These are phyloP conservation scores for Otus sunia DNA, from an alignment of 2,113 vertebrate genomes.

Conservation along the genomic window DNA sequence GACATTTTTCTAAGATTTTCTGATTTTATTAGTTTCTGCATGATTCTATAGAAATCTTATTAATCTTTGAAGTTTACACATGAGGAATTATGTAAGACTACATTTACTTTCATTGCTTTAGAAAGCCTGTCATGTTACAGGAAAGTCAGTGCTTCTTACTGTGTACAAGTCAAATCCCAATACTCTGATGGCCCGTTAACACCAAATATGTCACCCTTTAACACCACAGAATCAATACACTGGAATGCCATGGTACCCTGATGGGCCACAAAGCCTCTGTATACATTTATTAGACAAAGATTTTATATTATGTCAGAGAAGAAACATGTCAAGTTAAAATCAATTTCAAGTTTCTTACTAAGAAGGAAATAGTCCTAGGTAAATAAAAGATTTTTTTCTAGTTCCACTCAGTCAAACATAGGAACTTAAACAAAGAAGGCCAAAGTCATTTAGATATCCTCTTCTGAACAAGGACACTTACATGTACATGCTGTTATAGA, in stretches of 20 bases:
- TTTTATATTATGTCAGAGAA: constrained; percentile 60
- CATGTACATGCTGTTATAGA: neutral
- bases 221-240: constrained; percentile 73
- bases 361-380: constrained; percentile 38
- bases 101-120: constrained; percentile 6
- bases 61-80: neutral
- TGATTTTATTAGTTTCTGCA: neutral
- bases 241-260: constrained; percentile 76
- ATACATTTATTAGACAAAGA: constrained; percentile 74
- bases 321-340: constrained; percentile 56
- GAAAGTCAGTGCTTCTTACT: constrained; percentile 49
- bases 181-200: constrained; percentile 65
- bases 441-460: constrained; percentile 6
- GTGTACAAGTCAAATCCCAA: constrained; percentile 58
- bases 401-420: constrained; percentile 45
- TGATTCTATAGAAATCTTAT: neutral
- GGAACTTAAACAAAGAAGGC: constrained; percentile 1
- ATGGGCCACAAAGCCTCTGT: constrained; percentile 73
- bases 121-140: constrained; percentile 50
- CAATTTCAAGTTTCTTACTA: constrained; percentile 59
- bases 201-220: constrained; percentile 70
- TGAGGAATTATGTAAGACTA: neutral
- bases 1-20: neutral
- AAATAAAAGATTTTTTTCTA: constrained; percentile 58
- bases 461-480: neutral